A percentile compares a stretch with the other conserved stretches of the same genome.
These are phyloP conservation scores for Cydia amplana DNA, from an alignment of 1,140 invertebrate genomes.

Conservation along the genomic window DNA sequence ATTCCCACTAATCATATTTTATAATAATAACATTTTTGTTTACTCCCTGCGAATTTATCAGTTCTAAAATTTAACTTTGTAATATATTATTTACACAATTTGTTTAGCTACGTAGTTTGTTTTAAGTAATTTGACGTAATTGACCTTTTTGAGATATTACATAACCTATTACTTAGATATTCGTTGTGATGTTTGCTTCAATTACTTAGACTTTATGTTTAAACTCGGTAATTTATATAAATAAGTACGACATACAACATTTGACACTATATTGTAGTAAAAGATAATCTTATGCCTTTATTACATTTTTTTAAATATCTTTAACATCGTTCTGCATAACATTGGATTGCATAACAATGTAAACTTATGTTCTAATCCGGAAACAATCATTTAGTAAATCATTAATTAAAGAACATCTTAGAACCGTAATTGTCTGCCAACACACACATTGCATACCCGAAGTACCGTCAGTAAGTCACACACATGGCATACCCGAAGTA, in stretches of 20 bases:
- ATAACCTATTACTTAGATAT: no score
- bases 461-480: slow-evolving; percentile 47
- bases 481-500: slow-evolving; percentile 35
- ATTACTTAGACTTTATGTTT: no score
- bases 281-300: no score
- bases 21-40: background rate
- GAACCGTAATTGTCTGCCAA: background rate
- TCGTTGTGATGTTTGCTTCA: no score
- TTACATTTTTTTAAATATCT: no score
- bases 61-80: background rate
- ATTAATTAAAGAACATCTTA: background rate
- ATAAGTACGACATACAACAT: no score
- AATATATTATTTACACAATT: background rate
- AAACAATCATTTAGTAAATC: slow-evolving; percentile 3
- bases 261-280: no score
- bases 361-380: background rate
- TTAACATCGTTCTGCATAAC: no score
- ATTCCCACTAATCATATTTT: slow-evolving; percentile 18
- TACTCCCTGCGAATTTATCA: background rate
- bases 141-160: background rate
- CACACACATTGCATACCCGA: background rate
- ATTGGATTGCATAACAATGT: no score
- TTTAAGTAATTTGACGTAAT: background rate
- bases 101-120: background rate
- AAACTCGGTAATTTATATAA: no score